Evolutionary conservation across 2,888 invertebrate genomes (phyloP).

Genomic region (Carterocephalus palaemon): DNA sequence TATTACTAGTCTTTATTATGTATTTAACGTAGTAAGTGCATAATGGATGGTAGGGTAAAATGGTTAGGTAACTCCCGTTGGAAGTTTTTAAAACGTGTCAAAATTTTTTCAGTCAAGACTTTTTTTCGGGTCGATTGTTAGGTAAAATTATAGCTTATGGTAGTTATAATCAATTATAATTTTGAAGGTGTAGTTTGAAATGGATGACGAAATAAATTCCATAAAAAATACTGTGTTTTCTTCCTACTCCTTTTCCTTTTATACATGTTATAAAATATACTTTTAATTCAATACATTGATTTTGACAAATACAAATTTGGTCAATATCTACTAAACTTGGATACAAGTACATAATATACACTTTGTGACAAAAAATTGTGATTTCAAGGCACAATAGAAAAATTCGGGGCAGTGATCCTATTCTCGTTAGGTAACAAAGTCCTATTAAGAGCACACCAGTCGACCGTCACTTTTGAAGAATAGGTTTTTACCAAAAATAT

Average conservation of each 20-base stretch:
- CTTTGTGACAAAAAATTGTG: no score
- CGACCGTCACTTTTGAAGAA: no score
- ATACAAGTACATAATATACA: no score
- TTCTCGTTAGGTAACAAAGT: no score
- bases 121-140: constrained; percentile 64
- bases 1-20: constrained; percentile 19
- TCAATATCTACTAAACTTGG: no score
- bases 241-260: neutral
- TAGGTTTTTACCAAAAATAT: no score
- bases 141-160: constrained; percentile 75
- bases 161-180: constrained; percentile 77
- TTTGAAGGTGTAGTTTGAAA: constrained; percentile 78
- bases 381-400: no score
- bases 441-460: no score
- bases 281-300: no score
- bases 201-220: constrained; percentile 74
- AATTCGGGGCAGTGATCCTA: no score
- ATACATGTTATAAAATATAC: no score
- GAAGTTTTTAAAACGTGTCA: constrained; percentile 71
- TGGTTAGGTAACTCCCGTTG: constrained; percentile 51
- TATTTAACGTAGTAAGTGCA: constrained; percentile 58
- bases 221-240: constrained; percentile 41
- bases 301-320: no score
- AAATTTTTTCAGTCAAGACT: constrained; percentile 60
- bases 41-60: constrained; percentile 60